Evolutionary conservation across 2,888 invertebrate genomes (phyloP).

Genomic region (Philereme vetulata): DNA sequence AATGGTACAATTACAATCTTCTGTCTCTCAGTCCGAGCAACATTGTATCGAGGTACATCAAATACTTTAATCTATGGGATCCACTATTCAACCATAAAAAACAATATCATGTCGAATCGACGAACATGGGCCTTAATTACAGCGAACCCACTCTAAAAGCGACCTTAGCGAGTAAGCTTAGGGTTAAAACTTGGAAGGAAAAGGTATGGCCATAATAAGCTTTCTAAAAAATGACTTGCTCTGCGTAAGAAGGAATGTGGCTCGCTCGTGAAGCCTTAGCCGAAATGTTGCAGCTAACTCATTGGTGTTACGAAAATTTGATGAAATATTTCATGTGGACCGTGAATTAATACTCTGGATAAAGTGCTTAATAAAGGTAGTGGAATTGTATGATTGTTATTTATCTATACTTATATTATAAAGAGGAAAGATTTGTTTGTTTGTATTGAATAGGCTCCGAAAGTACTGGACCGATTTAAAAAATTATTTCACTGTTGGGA

Average conservation of each 20-base stretch:
- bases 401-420: too few relatives aligned
- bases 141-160: slow-evolving; percentile 46
- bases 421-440: too few relatives aligned
- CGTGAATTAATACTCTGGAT: neutral
- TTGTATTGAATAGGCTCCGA: too few relatives aligned
- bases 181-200: slow-evolving; percentile 39
- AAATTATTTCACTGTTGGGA: too few relatives aligned
- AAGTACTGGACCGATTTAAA: too few relatives aligned
- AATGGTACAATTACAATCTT: neutral
- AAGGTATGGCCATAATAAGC: slow-evolving; percentile 59
- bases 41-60: slow-evolving; percentile 52
- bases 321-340: slow-evolving; percentile 36
- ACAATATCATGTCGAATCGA: slow-evolving; percentile 74
- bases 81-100: slow-evolving; percentile 77
- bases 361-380: too few relatives aligned
- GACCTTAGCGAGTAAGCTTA: slow-evolving; percentile 36
- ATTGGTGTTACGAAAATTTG: slow-evolving; percentile 51
- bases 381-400: too few relatives aligned
- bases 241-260: slow-evolving; percentile 74
- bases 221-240: slow-evolving; percentile 76
- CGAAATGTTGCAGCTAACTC: slow-evolving; percentile 45
- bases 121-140: slow-evolving; percentile 76
- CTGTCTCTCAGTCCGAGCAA: slow-evolving; percentile 18
- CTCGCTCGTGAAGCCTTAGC: slow-evolving; percentile 60
- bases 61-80: slow-evolving; percentile 72